These are phyloP conservation scores for Smittia sp. DNA, from an alignment of 2,888 invertebrate genomes.

Conservation along the genomic window DNA sequence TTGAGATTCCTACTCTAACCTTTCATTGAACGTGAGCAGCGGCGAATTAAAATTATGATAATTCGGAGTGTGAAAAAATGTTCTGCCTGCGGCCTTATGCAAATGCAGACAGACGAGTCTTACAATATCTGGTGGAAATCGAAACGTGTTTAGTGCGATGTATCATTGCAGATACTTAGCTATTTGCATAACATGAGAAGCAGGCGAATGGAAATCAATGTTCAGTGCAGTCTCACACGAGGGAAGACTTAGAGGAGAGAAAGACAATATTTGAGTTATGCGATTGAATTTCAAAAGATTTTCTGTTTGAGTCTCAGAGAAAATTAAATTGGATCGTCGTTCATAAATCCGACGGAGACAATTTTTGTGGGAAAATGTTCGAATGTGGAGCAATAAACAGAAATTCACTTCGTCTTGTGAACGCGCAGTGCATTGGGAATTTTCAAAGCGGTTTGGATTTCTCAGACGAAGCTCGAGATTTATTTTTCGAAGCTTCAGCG, in stretches of 20 bases:
- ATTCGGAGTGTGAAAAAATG: not conserved
- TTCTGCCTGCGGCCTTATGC: not conserved
- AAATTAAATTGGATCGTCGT: conserved; percentile 1
- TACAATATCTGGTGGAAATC: no score
- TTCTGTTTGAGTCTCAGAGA: not conserved
- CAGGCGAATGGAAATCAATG: not conserved
- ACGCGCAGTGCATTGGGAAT: no score
- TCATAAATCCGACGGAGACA: not conserved
- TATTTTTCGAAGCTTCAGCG: no score
- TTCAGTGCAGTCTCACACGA: conserved; percentile 6
- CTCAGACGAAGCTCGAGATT: no score
- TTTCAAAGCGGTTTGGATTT: no score
- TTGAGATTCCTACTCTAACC: no score
- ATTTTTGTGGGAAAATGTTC: not conserved
- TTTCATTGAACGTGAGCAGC: not conserved
- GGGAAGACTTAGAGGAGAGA: not conserved
- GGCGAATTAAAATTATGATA: not conserved
- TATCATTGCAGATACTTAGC: not conserved
- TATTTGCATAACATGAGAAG: not conserved
- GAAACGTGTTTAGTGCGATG: not conserved
- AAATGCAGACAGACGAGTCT: no score
- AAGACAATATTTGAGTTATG: conserved; percentile 35
- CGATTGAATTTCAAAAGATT: not conserved
- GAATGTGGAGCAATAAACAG: not conserved
- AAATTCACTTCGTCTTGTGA: no score